A percentile compares a stretch with the other conserved stretches of the same genome.
phyloP scores from a whole-genome alignment of 2,113 vertebrate genomes.

The Triplophysa siluroides region DNA sequence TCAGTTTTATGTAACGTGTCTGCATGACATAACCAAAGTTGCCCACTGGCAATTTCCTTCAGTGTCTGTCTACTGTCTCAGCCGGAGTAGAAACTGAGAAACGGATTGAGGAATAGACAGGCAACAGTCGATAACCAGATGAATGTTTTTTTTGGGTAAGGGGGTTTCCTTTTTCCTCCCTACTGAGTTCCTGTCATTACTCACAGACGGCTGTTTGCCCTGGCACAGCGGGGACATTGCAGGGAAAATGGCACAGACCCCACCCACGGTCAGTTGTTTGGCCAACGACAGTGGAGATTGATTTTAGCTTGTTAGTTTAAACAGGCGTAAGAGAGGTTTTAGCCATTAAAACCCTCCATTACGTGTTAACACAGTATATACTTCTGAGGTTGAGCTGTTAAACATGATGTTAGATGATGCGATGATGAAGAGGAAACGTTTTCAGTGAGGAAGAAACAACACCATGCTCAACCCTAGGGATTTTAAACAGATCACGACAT shows the following conservation, averaged over 20 bases:
- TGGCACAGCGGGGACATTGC: background rate
- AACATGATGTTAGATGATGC: no score
- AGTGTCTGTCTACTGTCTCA: background rate
- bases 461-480: no score
- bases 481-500: background rate
- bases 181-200: constrained; percentile 59
- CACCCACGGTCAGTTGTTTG: background rate
- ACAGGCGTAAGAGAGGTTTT: background rate
- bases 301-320: constrained; percentile 16
- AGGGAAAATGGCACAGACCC: background rate
- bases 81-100: background rate
- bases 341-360: background rate
- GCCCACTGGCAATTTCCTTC: background rate
- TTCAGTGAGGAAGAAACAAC: no score
- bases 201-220: constrained; percentile 49
- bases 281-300: constrained; percentile 18
- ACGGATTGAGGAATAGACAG: constrained; percentile 47
- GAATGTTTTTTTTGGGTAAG: constrained; percentile 59
- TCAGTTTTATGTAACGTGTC: background rate
- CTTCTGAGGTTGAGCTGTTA: no score
- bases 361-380: no score
- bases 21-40: background rate
- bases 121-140: constrained; percentile 52
- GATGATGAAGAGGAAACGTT: no score
- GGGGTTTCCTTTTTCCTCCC: constrained; percentile 56